Base-by-base conservation (phyloP, 1,140 invertebrate genomes). In the Oscheius sp. region DNA sequence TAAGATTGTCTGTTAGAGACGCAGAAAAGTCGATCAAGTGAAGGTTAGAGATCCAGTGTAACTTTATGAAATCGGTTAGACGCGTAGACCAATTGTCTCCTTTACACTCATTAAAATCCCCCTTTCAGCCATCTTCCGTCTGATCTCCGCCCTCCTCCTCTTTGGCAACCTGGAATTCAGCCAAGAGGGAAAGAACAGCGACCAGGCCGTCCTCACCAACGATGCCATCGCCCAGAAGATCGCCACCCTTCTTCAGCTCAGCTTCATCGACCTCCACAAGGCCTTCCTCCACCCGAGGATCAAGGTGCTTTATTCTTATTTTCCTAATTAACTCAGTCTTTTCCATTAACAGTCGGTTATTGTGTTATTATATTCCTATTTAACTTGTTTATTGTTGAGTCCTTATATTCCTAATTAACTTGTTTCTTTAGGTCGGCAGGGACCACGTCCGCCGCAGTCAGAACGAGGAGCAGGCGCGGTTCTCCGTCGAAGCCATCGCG, bases 161-260 rank as follows among this genome's bases (percentile, higher is more conserved):
- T 96, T 98, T 85, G 95, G 96, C 1, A 96, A 93, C 78, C 95
- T 99, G 92, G 91, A 94, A 84, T 97, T 98, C 86, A 92, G 95
- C 77, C 93, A 96, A 85, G 96, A 99, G 84, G 89, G 94, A 73
- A 90, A 94, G 74, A 98, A 95, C 86, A 93, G 92, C 15, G 96
- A 99, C 85, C 95, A 98, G 85, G 95, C 96, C 1, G 95, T 94
- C 7, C 85, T 99, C 31, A 95, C 95, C 0, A 95, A 98, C 80
- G 97, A 98, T 82, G 97, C 95, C 4, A 93, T 96, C 46, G 62
- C 62, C 20, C 68, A 66, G 35, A 87, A 87, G 75, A 82, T 85
- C 3, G 86, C 91, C 45, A 94, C 97, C 86, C 85, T 98, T 55
- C 87, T 99, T 59, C 95, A 95, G 77, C 87, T 96, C 2, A 92